Percentiles rank a stretch among this genome's conserved stretches.
phyloP scores from a whole-genome alignment of 2,888 invertebrate genomes.

The Ectemnius cavifrons region DNA sequence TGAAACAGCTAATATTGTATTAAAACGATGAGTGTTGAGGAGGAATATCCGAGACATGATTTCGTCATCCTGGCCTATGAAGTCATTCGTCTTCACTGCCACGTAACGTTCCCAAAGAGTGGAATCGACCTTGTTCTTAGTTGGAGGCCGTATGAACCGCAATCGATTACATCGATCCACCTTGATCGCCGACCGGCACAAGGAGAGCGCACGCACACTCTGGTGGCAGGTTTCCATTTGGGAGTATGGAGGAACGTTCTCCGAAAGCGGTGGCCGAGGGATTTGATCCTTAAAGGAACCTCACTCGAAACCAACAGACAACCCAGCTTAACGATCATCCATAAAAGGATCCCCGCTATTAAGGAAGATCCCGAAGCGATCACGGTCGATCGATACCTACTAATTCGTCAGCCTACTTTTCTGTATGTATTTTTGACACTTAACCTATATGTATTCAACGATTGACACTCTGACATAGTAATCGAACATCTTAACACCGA shows the following conservation, averaged over 20 bases:
- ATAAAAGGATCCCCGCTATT: slow-evolving; percentile 34
- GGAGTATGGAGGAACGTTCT: slow-evolving; percentile 8
- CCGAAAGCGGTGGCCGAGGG: slow-evolving; percentile 20
- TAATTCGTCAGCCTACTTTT: slow-evolving; percentile 33
- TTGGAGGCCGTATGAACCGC: slow-evolving; percentile 2
- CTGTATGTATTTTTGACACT: neutral
- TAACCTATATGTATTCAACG: neutral
- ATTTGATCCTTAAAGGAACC: slow-evolving; percentile 42
- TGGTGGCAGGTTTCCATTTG: slow-evolving; percentile 42
- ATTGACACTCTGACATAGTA: too few species aligned
- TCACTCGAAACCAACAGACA: neutral
- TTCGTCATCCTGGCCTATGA: neutral
- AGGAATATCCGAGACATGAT: neutral
- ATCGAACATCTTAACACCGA: too few species aligned
- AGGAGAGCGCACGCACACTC: slow-evolving; percentile 26
- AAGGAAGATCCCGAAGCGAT: slow-evolving; percentile 22
- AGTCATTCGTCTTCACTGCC: neutral
- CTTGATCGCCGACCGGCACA: slow-evolving; percentile 39
- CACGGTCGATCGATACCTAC: slow-evolving; percentile 16
- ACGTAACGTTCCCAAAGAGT: neutral
- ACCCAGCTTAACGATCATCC: slow-evolving; percentile 26
- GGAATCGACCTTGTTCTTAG: neutral
- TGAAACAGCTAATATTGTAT: neutral
- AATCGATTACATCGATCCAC: slow-evolving; percentile 36
- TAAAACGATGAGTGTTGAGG: neutral